Percentiles rank a stretch among this genome's conserved stretches.
Evolutionary conservation across 30 jellyfish, hydroid and myxozoan genomes (phyloP).

Genomic region (Turritopsis rubra): DNA sequence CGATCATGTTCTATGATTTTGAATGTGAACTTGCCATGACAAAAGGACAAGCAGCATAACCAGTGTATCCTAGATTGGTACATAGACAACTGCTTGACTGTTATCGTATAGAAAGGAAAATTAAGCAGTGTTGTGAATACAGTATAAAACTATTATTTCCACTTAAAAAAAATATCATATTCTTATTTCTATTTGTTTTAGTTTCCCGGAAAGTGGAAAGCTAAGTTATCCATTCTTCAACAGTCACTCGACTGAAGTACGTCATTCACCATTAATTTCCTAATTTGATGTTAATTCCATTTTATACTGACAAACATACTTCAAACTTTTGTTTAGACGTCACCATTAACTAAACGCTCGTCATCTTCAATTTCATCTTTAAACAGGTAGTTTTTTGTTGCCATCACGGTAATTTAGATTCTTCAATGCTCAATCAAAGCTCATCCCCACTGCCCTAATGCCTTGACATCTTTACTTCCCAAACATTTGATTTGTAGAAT

Average conservation of each 20-base stretch:
- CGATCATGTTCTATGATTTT: no score
- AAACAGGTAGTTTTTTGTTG: not conserved
- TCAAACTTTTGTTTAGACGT: not conserved
- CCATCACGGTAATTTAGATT: no score
- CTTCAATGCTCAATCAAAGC: no score
- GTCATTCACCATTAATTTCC: not conserved
- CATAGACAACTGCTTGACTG: no score
- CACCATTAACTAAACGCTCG: not conserved
- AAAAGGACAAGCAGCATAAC: no score
- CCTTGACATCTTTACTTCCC: no score
- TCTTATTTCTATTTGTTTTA: not conserved
- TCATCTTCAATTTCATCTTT: not conserved
- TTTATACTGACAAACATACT: not conserved
- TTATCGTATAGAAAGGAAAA: no score
- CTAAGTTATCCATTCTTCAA: not conserved
- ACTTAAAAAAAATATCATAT: not conserved
- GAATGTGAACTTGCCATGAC: no score
- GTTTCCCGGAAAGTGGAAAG: slow-evolving; percentile 17
- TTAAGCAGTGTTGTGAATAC: no score
- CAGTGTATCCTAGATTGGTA: no score
- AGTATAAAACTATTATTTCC: no score
- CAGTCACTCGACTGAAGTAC: not conserved
- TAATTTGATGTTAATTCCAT: not conserved
- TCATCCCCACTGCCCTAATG: no score
- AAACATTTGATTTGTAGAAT: not conserved